Conservation (phyloP, 2,888 invertebrate species). For the Maniola hyperantus region DNA sequence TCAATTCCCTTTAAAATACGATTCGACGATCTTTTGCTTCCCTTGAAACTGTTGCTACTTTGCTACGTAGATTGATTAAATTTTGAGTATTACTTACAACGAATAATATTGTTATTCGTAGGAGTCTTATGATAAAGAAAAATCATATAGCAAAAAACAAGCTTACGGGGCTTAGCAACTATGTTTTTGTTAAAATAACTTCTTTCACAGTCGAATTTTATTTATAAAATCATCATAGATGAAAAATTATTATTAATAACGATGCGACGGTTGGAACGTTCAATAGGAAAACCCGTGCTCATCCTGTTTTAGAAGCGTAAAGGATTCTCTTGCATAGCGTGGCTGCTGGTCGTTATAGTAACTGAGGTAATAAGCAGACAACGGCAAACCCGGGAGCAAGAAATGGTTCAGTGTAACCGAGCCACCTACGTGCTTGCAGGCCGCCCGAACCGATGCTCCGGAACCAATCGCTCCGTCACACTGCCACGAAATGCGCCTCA, state of each 20-base stretch:
- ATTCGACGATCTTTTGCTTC: constrained; percentile 50
- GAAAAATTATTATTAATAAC: background rate
- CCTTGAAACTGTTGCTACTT: constrained; percentile 41
- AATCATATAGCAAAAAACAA: background rate
- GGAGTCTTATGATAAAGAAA: background rate
- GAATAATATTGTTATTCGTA: no score
- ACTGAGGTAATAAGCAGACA: constrained; percentile 74
- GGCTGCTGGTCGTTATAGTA: constrained; percentile 62
- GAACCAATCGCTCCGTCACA: constrained; percentile 77
- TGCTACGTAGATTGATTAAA: no score
- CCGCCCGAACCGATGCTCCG: constrained; percentile 59
- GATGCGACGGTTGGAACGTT: background rate
- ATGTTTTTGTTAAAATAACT: no score
- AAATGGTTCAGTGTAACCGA: constrained; percentile 70
- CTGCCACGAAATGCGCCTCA: constrained; percentile 69
- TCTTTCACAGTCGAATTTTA: background rate
- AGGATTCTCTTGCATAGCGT: constrained; percentile 70
- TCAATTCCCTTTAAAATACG: constrained; percentile 73
- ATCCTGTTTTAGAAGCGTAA: constrained; percentile 59
- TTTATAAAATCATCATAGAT: background rate
- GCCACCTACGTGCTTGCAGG: constrained; percentile 71
- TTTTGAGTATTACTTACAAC: no score
- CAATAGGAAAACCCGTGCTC: constrained; percentile 41
- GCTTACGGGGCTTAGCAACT: background rate
- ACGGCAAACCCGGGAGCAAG: constrained; percentile 67